phyloP scores from a whole-genome alignment of 2,113 vertebrate genomes.

The Chelonoidis abingdonii region DNA sequence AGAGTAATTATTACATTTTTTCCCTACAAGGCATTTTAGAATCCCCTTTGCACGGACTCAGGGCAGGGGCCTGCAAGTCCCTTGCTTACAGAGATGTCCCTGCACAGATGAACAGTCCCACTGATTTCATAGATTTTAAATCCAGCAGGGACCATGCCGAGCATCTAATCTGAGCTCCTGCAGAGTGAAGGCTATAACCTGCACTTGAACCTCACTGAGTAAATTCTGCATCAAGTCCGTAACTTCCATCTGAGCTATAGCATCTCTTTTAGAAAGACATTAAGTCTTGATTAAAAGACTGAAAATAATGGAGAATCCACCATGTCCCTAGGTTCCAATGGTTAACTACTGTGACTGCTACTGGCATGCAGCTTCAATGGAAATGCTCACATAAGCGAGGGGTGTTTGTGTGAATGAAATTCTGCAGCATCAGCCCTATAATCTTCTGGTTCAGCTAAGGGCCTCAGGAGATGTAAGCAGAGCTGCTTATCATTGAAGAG shows the following conservation, averaged over 20 bases:
- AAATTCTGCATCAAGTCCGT: background rate
- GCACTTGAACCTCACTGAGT: background rate
- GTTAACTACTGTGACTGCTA: constrained; percentile 34
- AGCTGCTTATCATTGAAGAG: constrained; percentile 63
- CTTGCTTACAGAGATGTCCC: background rate
- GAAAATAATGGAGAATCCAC: background rate
- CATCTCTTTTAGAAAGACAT: background rate
- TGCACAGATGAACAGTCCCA: background rate
- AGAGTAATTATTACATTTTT: too few relatives aligned
- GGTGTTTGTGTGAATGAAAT: constrained; percentile 53
- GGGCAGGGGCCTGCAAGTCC: background rate
- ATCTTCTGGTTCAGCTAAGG: background rate
- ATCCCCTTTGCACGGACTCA: too few relatives aligned
- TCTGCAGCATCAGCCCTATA: constrained; percentile 4
- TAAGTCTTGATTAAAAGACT: background rate
- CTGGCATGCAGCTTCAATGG: background rate
- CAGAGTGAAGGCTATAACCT: background rate
- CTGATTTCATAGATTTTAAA: background rate
- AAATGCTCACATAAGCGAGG: background rate
- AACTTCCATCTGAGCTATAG: background rate
- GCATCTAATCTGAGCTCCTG: background rate
- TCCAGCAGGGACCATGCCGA: background rate
- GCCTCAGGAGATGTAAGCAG: background rate
- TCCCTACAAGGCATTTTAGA: too few relatives aligned
- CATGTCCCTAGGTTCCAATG: background rate